phyloP scores from a whole-genome alignment of 1,140 invertebrate species.

The Drosophila micromelanica region DNA sequence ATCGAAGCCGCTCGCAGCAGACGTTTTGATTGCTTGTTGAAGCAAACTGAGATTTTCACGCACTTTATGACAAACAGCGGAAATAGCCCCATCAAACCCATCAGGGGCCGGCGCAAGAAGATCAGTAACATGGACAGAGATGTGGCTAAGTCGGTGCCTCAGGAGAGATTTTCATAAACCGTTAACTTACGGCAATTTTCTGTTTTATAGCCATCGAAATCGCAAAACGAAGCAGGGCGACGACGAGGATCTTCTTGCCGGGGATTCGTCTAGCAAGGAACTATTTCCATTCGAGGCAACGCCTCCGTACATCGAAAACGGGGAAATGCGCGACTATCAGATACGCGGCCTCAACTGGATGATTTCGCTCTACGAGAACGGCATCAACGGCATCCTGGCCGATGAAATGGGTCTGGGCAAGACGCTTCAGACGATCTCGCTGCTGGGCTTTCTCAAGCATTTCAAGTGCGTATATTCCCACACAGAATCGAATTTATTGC shows the following conservation, averaged over 20 bases:
- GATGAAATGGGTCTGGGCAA: slow-evolving; percentile 99
- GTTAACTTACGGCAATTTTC: background rate
- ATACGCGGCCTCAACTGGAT: slow-evolving; percentile 99
- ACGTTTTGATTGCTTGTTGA: slow-evolving; percentile 96
- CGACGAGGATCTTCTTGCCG: slow-evolving; percentile 98
- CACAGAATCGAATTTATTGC: too few species aligned
- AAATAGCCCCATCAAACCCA: slow-evolving; percentile 90
- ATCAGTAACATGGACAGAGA: slow-evolving; percentile 86
- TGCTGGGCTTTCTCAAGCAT: slow-evolving; percentile 99
- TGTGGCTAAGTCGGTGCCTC: slow-evolving; percentile 65
- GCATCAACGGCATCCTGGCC: slow-evolving; percentile 99
- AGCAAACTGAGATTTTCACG: slow-evolving; percentile 99
- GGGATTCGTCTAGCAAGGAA: slow-evolving; percentile 87
- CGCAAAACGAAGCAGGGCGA: slow-evolving; percentile 99
- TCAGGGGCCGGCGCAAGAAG: slow-evolving; percentile 92
- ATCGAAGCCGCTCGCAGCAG: slow-evolving; percentile 94
- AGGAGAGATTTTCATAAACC: background rate
- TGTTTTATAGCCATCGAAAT: slow-evolving; percentile 93
- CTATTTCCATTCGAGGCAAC: slow-evolving; percentile 93
- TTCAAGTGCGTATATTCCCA: slow-evolving; percentile 87
- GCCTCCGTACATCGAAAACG: slow-evolving; percentile 93
- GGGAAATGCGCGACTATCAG: slow-evolving; percentile 98
- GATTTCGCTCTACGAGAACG: slow-evolving; percentile 99
- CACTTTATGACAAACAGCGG: slow-evolving; percentile 96
- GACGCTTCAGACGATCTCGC: slow-evolving; percentile 99